Evolutionary conservation across 2,113 vertebrate species (phyloP).

Genomic region (Lonchura striata): DNA sequence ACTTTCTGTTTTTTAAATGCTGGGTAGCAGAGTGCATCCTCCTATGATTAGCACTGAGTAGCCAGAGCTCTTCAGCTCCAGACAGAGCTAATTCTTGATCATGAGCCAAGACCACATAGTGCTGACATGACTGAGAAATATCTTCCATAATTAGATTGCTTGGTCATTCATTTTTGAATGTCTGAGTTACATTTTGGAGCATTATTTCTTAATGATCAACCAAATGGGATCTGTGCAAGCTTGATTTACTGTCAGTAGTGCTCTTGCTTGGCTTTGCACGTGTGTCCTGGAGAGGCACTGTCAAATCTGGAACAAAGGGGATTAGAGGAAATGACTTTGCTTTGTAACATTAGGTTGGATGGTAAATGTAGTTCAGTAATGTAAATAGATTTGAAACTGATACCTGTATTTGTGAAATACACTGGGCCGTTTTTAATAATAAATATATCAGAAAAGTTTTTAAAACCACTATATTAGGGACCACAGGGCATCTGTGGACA

Average conservation of each 20-base stretch:
- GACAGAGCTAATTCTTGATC: constrained; percentile 58
- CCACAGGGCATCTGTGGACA: neutral
- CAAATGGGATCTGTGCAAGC: neutral
- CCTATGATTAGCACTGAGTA: neutral
- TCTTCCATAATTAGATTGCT: constrained; percentile 67
- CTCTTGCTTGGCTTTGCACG: neutral
- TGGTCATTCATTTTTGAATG: constrained; percentile 60
- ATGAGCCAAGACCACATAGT: constrained; percentile 57
- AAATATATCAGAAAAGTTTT: neutral
- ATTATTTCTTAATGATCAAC: constrained; percentile 36
- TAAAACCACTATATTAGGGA: neutral
- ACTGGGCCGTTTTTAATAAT: neutral
- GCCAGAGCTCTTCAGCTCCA: constrained; percentile 18
- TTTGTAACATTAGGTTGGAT: neutral
- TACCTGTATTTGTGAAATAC: neutral
- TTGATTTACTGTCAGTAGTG: neutral
- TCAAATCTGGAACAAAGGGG: neutral
- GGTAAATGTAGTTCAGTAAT: neutral
- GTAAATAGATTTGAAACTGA: neutral
- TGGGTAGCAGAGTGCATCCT: neutral
- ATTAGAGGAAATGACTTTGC: neutral
- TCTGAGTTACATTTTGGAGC: constrained; percentile 40
- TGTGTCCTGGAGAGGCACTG: neutral
- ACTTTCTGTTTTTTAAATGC: neutral
- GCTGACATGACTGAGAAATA: constrained; percentile 64